Evolutionary conservation across 2,888 invertebrate species (phyloP), one percentile per base, ranked within the genome.

Genomic region (Camptogramma bilineatum): DNA sequence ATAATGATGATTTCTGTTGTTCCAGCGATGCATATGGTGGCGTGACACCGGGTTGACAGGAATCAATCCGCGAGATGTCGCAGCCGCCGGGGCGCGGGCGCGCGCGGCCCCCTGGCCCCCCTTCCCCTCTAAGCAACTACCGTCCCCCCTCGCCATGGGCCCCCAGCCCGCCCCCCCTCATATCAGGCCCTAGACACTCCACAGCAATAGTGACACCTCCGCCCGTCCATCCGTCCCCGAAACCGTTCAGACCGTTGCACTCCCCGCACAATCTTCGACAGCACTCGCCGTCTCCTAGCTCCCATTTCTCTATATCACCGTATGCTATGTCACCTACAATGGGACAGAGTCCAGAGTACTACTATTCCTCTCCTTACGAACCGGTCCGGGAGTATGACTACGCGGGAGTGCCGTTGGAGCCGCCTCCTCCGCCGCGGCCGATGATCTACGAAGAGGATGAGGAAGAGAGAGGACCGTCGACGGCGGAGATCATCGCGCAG

Each of bases 401-500:
- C 83, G 95, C 96, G 73, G 96, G 96, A 72, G 96, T 96, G 73
- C 96, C 97, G 1, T 79, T 97, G 79, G 97, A 97, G 83, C 97
- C 96, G 71, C 95, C 94, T 74, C 97, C 97, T 74, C 97, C 96
- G 71, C 95, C 94, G 73, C 94, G 95, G 77, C 94, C 94, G 72
- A 91, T 94, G 93, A 94, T 94, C 70, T 94, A 94, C 75, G 94
- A 95, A 72, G 95, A 95, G 79, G 96, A 96, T 42, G 82, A 82
- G 62, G 96, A 96, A 82, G 96, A 96, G 72, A 94, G 95, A 74
- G 97, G 97, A 50, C 97, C 97, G 9, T 96, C 97, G 65, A 98
- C 98, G 17, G 98, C 98, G 52, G 97, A 98, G 88, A 98, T 98
- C 77, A 98, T 98, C 78, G 98, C 98, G 69, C 97, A 96, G 85